Conservation (phyloP, 1,140 invertebrate species). For the Drosophila funebris region DNA sequence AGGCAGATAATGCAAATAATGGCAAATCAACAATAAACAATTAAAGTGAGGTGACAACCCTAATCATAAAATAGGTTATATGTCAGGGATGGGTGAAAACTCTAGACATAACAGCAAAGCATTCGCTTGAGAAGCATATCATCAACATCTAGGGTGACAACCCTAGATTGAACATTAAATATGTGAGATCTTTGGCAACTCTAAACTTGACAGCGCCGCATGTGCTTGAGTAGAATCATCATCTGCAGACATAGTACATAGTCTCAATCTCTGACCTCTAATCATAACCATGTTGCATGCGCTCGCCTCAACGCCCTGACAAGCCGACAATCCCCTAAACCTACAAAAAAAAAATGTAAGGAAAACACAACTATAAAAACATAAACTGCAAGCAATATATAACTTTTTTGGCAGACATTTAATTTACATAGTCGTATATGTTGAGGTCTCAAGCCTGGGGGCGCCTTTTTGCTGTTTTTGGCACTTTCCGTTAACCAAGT, state of each 20-base stretch:
- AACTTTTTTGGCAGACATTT: conserved; percentile 46
- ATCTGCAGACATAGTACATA: not conserved
- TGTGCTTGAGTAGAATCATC: not conserved
- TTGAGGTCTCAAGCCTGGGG: conserved; percentile 1
- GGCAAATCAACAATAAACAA: no score
- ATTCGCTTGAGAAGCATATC: no score
- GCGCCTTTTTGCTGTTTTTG: conserved; percentile 47
- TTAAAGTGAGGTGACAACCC: no score
- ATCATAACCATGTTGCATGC: conserved; percentile 8
- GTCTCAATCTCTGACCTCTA: not conserved
- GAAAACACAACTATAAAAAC: conserved; percentile 14
- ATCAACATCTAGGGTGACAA: no score
- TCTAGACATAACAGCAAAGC: no score
- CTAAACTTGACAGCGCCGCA: no score
- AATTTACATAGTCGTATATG: conserved; percentile 53
- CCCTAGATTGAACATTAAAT: no score
- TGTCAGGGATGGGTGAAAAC: no score
- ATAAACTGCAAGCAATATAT: conserved; percentile 26
- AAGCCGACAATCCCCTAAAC: conserved; percentile 12
- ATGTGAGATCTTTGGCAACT: no score
- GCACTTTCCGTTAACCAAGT: conserved; percentile 72
- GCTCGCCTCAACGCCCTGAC: not conserved
- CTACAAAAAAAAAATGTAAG: not conserved
- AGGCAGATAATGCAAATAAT: no score
- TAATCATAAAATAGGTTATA: no score